Conservation (phyloP, 2,113 vertebrate species). For the Xiphias gladius region DNA sequence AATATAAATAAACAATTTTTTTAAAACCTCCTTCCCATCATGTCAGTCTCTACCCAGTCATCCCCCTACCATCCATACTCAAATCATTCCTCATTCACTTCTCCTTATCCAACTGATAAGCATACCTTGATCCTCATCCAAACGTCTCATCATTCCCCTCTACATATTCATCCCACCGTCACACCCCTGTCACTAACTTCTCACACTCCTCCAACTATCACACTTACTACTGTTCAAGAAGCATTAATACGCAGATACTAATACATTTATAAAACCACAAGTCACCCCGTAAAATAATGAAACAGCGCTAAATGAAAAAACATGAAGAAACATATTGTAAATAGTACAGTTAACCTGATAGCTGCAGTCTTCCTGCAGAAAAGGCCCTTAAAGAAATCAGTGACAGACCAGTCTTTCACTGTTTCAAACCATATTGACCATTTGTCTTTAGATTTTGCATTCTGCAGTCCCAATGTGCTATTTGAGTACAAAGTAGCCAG, state of each 20-base stretch:
- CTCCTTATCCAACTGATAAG: too few species aligned
- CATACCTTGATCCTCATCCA: too few species aligned
- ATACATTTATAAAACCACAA: neutral
- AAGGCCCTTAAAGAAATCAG: neutral
- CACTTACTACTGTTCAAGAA: neutral
- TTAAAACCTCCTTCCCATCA: too few species aligned
- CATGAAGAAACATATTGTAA: neutral
- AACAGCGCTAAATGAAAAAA: too few species aligned
- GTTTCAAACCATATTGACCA: conserved; percentile 28
- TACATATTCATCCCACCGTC: too few species aligned
- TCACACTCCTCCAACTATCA: too few species aligned
- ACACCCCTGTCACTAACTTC: too few species aligned
- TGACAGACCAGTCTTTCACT: conserved; percentile 6
- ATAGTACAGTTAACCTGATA: conserved; percentile 5
- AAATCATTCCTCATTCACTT: too few species aligned
- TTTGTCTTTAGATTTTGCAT: conserved; percentile 34
- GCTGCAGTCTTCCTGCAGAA: conserved; percentile 5
- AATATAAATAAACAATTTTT: too few species aligned
- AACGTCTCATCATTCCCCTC: too few species aligned
- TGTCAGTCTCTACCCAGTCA: too few species aligned
- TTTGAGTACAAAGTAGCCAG: conserved; percentile 26
- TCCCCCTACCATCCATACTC: too few species aligned
- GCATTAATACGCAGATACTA: neutral
- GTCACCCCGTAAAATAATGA: neutral
- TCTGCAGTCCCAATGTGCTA: conserved; percentile 10